phyloP scores from a whole-genome alignment of 2,113 vertebrate genomes.

The Origma solitaria region DNA sequence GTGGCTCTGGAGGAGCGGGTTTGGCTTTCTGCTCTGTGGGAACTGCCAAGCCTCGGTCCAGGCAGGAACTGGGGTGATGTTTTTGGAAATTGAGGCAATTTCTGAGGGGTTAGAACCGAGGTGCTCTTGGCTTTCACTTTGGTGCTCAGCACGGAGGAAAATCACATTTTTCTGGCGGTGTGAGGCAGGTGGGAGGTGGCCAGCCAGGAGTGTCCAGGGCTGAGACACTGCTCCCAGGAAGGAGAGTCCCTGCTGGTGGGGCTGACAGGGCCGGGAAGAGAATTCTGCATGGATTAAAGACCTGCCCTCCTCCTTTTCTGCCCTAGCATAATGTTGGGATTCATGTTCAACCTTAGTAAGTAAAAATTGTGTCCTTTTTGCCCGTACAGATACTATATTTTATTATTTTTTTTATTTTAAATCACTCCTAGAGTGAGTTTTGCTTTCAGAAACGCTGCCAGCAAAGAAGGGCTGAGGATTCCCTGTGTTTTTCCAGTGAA shows the following conservation, averaged over 20 bases:
- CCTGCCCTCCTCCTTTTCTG: conserved; percentile 16
- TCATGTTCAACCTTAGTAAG: background rate
- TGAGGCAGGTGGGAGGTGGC: background rate
- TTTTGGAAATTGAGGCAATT: background rate
- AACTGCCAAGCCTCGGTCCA: background rate
- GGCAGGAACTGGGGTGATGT: background rate
- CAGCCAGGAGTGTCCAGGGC: conserved; percentile 3
- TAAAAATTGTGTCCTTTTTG: background rate
- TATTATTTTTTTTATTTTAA: background rate
- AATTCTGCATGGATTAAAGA: conserved; percentile 23
- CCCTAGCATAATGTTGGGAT: background rate
- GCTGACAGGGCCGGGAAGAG: background rate
- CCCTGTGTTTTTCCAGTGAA: background rate
- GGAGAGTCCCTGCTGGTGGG: background rate
- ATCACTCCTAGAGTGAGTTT: background rate
- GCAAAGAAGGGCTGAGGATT: background rate
- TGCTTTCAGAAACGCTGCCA: background rate
- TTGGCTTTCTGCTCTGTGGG: background rate
- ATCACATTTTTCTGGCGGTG: background rate
- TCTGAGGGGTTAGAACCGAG: background rate
- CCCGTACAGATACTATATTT: too few species aligned
- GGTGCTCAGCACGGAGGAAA: background rate
- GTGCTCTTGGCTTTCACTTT: background rate
- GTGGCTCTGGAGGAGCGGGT: background rate
- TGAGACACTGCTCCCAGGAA: conserved; percentile 5